These are phyloP conservation scores for Heliocidaris tuberculata DNA, from an alignment of 35 echinoderm and acorn worm genomes.

Conservation along the genomic window DNA sequence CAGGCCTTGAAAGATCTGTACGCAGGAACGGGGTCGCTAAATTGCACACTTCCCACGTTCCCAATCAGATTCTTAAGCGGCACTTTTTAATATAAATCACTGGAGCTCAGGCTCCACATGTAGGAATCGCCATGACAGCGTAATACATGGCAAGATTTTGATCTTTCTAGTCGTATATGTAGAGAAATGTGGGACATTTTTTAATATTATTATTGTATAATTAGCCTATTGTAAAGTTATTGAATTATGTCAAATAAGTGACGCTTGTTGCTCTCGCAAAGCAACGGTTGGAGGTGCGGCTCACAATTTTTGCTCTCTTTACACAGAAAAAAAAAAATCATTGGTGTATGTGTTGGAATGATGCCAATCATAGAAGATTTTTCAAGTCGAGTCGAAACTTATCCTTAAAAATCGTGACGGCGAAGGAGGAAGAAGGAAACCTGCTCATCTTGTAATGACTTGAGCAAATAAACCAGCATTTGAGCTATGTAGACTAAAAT, in stretches of 20 bases:
- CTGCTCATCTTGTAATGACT: not conserved
- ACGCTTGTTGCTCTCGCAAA: conserved; percentile 19
- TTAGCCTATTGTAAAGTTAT: conserved; percentile 53
- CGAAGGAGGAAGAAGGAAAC: not conserved
- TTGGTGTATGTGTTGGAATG: conserved; percentile 41
- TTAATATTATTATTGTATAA: conserved; percentile 54
- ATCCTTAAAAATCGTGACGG: not conserved
- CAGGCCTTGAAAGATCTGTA: conserved; percentile 37
- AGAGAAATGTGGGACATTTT: conserved; percentile 49
- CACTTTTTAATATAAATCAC: conserved; percentile 22
- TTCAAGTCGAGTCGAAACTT: conserved; percentile 25
- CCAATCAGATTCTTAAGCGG: not conserved
- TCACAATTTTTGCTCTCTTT: conserved; percentile 24
- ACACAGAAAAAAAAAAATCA: conserved; percentile 43
- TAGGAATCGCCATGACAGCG: conserved; percentile 21
- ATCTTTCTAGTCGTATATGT: conserved; percentile 45
- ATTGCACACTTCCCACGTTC: not conserved
- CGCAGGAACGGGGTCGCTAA: not conserved
- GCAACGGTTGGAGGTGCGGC: not conserved
- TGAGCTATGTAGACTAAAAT: not conserved
- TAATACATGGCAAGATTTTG: conserved; percentile 36
- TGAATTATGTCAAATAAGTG: conserved; percentile 51
- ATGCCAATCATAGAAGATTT: conserved; percentile 33
- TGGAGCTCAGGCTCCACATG: conserved; percentile 3
- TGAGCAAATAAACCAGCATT: not conserved